These are phyloP conservation scores for Nothoprocta perdicaria DNA, from an alignment of 2,113 vertebrate species.

Conservation along the genomic window DNA sequence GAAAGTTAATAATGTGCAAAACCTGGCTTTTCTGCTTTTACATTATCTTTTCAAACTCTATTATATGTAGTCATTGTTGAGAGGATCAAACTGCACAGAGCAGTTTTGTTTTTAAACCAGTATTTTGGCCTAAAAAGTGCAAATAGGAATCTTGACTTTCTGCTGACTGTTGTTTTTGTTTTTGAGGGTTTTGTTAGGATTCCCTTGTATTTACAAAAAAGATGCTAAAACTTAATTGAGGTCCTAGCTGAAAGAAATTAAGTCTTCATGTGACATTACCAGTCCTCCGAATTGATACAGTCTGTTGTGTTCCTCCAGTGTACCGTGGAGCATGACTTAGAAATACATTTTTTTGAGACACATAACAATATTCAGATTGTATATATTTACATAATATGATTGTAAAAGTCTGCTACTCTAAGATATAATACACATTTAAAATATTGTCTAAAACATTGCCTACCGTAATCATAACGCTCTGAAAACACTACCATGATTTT, in stretches of 20 bases:
- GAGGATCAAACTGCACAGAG: neutral
- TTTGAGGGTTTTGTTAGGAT: neutral
- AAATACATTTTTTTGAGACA: neutral
- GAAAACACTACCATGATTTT: neutral
- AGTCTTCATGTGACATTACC: neutral
- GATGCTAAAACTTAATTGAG: neutral
- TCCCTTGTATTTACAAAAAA: neutral
- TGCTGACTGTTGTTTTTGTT: neutral
- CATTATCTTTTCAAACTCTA: neutral
- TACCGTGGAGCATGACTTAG: neutral
- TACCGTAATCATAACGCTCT: neutral
- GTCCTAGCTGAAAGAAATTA: neutral
- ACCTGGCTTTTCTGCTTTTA: neutral
- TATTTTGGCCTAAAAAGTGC: neutral
- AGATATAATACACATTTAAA: neutral
- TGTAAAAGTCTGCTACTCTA: neutral
- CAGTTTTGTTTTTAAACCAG: neutral
- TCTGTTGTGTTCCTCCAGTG: neutral
- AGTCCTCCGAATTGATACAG: neutral
- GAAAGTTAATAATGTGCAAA: slow-evolving; percentile 18
- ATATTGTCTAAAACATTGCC: neutral
- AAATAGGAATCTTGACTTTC: neutral
- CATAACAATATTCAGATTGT: neutral
- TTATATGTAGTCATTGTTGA: neutral
- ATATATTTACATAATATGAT: neutral